phyloP scores from a whole-genome alignment of 2,888 invertebrate genomes.

The Euplexia lucipara region DNA sequence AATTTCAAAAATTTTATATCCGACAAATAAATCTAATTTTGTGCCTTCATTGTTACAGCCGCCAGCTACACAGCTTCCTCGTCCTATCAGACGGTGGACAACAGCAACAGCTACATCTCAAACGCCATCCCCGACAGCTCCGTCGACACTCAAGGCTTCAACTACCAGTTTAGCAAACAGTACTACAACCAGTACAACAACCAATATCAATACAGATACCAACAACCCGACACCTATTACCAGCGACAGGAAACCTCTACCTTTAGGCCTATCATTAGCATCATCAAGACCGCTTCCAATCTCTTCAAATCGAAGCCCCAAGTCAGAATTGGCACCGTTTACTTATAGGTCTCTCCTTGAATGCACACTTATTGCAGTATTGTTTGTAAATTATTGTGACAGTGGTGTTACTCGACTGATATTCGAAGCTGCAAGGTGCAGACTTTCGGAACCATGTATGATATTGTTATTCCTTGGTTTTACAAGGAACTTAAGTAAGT shows the following conservation, averaged over 20 bases:
- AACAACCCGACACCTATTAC: constrained; percentile 76
- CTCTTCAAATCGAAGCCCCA: constrained; percentile 85
- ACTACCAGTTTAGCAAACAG: constrained; percentile 83
- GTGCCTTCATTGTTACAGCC: constrained; percentile 78
- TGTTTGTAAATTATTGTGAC: constrained; percentile 85
- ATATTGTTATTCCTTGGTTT: constrained; percentile 89
- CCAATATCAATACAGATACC: constrained; percentile 76
- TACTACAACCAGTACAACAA: constrained; percentile 84
- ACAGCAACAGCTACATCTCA: constrained; percentile 88
- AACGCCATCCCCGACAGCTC: constrained; percentile 90
- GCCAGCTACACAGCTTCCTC: constrained; percentile 83
- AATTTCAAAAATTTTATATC: not conserved
- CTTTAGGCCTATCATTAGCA: constrained; percentile 86
- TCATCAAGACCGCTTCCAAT: constrained; percentile 86
- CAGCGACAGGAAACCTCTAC: constrained; percentile 81
- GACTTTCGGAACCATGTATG: constrained; percentile 85
- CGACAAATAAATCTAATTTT: constrained; percentile 49
- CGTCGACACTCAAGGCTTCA: constrained; percentile 81
- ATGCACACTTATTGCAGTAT: constrained; percentile 79
- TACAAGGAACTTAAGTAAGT: constrained; percentile 85
- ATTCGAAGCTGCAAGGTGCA: constrained; percentile 82
- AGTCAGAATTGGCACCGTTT: constrained; percentile 86
- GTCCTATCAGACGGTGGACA: constrained; percentile 83
- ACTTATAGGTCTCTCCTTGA: constrained; percentile 74
- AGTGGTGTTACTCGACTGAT: constrained; percentile 89